Percentiles rank a stretch among this genome's conserved stretches.
Evolutionary conservation across 2,113 vertebrate genomes (phyloP).

Genomic region (Cathartes aura): DNA sequence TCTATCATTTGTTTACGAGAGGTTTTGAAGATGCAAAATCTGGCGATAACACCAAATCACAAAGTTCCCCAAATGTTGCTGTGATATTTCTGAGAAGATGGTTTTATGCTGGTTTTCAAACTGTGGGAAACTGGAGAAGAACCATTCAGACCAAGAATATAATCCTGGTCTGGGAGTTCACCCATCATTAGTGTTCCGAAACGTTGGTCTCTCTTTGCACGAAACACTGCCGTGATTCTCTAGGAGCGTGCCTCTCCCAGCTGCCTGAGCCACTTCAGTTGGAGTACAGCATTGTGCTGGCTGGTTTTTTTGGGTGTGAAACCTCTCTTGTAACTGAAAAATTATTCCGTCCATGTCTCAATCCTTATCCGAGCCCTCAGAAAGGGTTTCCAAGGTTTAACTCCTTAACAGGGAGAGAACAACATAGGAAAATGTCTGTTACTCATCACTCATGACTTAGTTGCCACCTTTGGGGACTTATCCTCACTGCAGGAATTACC

Average conservation of each 20-base stretch:
- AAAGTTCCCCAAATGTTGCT: background rate
- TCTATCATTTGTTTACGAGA: background rate
- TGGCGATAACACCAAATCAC: background rate
- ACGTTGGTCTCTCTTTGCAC: rapidly evolving
- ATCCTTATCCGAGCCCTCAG: background rate
- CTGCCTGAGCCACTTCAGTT: background rate
- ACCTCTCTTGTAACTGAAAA: background rate
- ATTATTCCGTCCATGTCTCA: background rate
- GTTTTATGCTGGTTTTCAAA: background rate
- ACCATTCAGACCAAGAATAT: background rate
- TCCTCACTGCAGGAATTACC: background rate
- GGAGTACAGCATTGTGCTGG: background rate
- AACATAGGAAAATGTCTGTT: rapidly evolving
- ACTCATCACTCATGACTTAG: background rate
- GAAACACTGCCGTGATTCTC: background rate
- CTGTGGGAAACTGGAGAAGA: background rate
- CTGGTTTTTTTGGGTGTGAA: background rate
- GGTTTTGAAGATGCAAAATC: background rate
- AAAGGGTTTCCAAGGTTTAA: background rate
- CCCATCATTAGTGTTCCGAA: background rate
- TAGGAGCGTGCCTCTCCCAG: background rate
- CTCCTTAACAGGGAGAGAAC: background rate
- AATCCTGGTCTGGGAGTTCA: background rate
- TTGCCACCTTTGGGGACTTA: background rate
- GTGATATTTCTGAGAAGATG: background rate